phyloP scores from a whole-genome alignment of 2,113 vertebrate species.

The Catagonus wagneri region DNA sequence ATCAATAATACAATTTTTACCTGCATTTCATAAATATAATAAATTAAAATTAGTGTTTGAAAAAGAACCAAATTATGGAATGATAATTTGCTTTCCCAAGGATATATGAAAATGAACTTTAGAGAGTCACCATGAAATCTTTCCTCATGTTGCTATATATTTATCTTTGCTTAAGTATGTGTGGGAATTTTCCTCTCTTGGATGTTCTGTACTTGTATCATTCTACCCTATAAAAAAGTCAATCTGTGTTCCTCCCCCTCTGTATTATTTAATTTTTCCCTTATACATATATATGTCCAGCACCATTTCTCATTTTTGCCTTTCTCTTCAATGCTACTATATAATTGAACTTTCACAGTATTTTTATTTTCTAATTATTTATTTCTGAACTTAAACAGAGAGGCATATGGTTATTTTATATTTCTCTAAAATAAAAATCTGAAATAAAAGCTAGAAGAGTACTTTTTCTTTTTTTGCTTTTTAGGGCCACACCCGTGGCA shows the following conservation, averaged over 20 bases:
- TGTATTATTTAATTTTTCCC: not conserved
- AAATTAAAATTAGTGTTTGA: conserved; percentile 16
- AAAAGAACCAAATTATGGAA: not conserved
- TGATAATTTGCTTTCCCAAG: conserved; percentile 3
- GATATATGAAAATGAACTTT: not conserved
- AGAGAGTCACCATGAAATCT: not conserved
- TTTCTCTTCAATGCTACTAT: not conserved
- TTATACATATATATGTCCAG: not conserved
- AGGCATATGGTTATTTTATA: not conserved
- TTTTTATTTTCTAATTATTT: not conserved
- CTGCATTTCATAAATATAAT: conserved; percentile 8
- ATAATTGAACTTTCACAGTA: not conserved
- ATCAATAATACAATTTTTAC: not conserved
- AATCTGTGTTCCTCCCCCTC: not conserved
- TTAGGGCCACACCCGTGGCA: too few species aligned
- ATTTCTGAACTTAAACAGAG: not conserved
- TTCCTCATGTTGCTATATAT: not conserved
- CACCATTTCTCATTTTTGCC: not conserved
- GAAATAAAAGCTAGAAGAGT: not conserved
- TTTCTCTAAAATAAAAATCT: conserved; percentile 22
- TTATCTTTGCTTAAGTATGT: not conserved
- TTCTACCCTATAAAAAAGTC: not conserved
- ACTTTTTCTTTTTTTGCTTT: too few species aligned
- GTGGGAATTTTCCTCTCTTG: not conserved
- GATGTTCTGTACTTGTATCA: not conserved